phyloP scores from a whole-genome alignment of 2,888 invertebrate genomes.

The Caenorhabditis parvicauda region DNA sequence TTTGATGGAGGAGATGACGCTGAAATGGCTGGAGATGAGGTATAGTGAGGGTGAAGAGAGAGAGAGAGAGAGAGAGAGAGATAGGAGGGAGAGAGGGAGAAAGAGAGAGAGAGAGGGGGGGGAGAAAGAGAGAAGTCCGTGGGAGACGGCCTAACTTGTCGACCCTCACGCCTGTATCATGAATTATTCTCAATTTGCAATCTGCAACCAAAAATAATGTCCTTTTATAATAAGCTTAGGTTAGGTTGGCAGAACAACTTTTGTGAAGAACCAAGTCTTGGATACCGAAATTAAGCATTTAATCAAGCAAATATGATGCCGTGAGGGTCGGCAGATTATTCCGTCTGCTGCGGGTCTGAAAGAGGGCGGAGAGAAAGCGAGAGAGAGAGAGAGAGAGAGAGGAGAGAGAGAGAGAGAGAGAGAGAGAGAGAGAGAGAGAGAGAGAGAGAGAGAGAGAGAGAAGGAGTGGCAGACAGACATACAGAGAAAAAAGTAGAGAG shows the following conservation, averaged over 20 bases:
- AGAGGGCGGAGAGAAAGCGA: constrained; percentile 24
- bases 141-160: too few relatives aligned
- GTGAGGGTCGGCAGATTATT: too few relatives aligned
- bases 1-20: constrained; percentile 30
- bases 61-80: constrained; percentile 22
- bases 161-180: too few relatives aligned
- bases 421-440: constrained; percentile 16
- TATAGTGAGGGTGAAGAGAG: constrained; percentile 23
- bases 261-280: too few relatives aligned
- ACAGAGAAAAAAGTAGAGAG: constrained; percentile 32
- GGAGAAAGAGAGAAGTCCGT: constrained; percentile 17
- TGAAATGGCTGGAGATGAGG: constrained; percentile 35
- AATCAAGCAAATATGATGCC: too few relatives aligned
- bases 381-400: constrained; percentile 27
- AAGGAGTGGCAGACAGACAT: constrained; percentile 27
- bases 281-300: too few relatives aligned
- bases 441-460: too few relatives aligned
- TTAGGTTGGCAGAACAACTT: too few relatives aligned
- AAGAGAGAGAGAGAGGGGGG: constrained; percentile 27
- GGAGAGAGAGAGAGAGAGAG: constrained; percentile 32
- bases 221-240: too few relatives aligned
- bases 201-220: too few relatives aligned
- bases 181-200: too few relatives aligned
- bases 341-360: too few relatives aligned
- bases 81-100: constrained; percentile 20